Evolutionary conservation across 1,140 invertebrate species (phyloP), one percentile per base, ranked within the genome.

Genomic region (Drosophila nannoptera): DNA sequence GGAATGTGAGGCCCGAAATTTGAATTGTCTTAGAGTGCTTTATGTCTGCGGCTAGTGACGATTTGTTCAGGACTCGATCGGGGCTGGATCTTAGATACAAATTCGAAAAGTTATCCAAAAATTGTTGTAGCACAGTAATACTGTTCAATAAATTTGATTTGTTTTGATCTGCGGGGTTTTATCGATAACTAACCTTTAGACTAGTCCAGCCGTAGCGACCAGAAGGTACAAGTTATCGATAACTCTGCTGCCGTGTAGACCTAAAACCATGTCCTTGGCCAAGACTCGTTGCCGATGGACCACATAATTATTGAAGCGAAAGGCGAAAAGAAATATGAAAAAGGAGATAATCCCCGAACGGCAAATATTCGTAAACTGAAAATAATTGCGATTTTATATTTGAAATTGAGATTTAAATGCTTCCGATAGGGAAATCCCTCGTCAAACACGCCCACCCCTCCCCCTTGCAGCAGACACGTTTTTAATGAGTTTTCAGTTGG

Each of bases 331-430:
- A 7, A 7, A 33, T n/a, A 49, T 12, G 11, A 29, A 53, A 7
- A 8, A 7, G 22, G 7, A 31, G n/a, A 33, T 52, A 43, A 63
- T 42, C 60, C 35, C 48, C 12, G 31, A 33, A 7, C 38, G 0
- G 22, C 22, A 63, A 43, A 63, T 43, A 33, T 52, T 33, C 50
- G 40, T 52, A 38, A 61, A 70, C 59, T 64, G 66, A 59, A 69
- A 56, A 48, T 68, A 77, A 77, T 75, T 75, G 72, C 9, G n/a
- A 77, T 75, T 22, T 22, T 22, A 3, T 22, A 22, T 22, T 22
- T 22, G 22, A 76, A 76, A 53, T 48, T 45, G 56, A 67, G 60
- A 77, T 67, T 67, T 59, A 55, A 66, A 35, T 40, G 42, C 68
- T 62, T 43, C 67, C 53, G 22, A 45, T 48, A 45, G 38, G 33